Base-by-base conservation (phyloP, 2,797 vertebrate genomes). In the Pampus argenteus region DNA sequence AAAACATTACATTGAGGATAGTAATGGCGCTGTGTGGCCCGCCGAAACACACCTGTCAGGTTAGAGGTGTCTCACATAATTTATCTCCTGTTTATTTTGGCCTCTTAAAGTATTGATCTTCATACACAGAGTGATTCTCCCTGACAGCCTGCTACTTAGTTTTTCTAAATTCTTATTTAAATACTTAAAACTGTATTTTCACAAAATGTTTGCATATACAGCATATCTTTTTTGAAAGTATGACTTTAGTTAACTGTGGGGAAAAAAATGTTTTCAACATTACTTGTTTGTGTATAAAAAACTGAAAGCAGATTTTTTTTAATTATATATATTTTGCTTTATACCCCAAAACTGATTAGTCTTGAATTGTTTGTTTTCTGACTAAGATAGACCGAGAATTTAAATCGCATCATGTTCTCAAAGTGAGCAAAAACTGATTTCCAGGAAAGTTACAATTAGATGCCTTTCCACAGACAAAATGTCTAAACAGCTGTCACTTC, bases 401-500 rank as follows among this genome's bases (percentile, higher is more conserved):
- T 28, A 74, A 88, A 79, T 88, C 84, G 42, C 60, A 56, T 50
- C 28, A 61, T 2, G 48, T 77, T 68, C 73, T 89, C 82, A 89
- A 91, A 89, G 89, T 90, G 72, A 89, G 74, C 64, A 64, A 66
- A 66, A 83, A 45, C 29, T 68, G 49, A 76, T 86, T 85, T 86
- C 36, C 55, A 34, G 62, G 51, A 87, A 92, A 89, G 88, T 89
- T 91, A 48, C 74, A 85, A 90, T 89, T 86, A 77, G 84, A 89
- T 74, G 81, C 81, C 79, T 83, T 48, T 83, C 40, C 25, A 71
- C 81, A 68, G 26, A 85, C 87, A 89, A 86, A 86, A 68, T 60
- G 51, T 92, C 88, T 88, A 87, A 94, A 93, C 94, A 95, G 91
- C 93, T 94, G 94, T 95, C 95, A 94, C 87, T 93, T 91, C 52